A percentile compares a stretch with the other conserved stretches of the same genome.
Conservation (phyloP, 2,113 vertebrate species). For the Zosterops pallidus region DNA sequence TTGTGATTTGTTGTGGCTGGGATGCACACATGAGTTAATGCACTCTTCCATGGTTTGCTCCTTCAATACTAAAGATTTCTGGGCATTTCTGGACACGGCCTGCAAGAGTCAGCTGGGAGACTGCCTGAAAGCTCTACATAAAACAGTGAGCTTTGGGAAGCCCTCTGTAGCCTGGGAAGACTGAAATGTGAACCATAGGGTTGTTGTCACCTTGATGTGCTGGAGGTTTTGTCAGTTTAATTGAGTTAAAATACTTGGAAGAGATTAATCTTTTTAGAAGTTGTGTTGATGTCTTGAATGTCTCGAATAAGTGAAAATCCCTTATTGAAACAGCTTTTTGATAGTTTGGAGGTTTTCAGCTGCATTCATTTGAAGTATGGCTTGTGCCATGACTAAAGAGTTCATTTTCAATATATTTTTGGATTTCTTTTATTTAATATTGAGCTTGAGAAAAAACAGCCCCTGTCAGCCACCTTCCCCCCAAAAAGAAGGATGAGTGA, state of each 20-base stretch:
- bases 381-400: not conserved
- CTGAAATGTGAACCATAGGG: not conserved
- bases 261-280: not conserved
- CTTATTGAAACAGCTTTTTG: not conserved
- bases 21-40: not conserved
- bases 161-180: not conserved
- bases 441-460: not conserved
- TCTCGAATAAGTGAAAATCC: not conserved
- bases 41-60: not conserved
- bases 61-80: not conserved
- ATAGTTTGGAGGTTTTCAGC: not conserved
- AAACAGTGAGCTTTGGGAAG: not conserved
- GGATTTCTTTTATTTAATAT: not conserved
- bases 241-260: not conserved
- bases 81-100: not conserved
- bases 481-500: not conserved
- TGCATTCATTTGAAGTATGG: not conserved
- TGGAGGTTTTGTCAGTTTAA: not conserved
- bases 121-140: not conserved
- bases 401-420: not conserved
- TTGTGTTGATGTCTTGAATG: not conserved
- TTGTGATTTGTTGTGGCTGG: not conserved
- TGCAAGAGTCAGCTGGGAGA: not conserved
- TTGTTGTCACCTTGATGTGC: not conserved
- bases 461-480: rapidly evolving